These are phyloP conservation scores for Sinohyriopsis cumingii DNA, from an alignment of 2,888 invertebrate genomes.

Conservation along the genomic window DNA sequence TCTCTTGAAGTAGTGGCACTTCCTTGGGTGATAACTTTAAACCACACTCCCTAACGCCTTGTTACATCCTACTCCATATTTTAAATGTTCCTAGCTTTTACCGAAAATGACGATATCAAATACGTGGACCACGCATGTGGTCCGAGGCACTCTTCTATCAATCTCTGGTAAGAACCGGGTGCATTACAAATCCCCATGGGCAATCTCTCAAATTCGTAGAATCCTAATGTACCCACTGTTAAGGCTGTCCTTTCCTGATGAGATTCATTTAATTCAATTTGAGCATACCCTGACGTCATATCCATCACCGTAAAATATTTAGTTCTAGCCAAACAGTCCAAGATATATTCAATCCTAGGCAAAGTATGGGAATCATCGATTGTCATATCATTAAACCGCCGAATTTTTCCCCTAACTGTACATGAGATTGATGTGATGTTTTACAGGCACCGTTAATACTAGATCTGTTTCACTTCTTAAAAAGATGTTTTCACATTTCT, in stretches of 20 bases:
- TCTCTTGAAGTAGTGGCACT: not conserved
- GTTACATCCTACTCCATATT: constrained; percentile 8
- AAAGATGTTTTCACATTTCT: too few relatives aligned
- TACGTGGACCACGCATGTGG: constrained; percentile 10
- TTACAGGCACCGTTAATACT: too few relatives aligned
- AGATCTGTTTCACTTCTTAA: too few relatives aligned
- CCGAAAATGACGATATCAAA: constrained; percentile 7
- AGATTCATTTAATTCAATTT: too few relatives aligned
- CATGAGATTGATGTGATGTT: too few relatives aligned
- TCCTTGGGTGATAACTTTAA: constrained; percentile 2
- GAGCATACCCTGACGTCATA: constrained; percentile 10
- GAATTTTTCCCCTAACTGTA: too few relatives aligned
- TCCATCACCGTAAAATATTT: constrained; percentile 2
- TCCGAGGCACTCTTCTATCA: constrained; percentile 16
- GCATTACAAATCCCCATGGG: constrained; percentile 10
- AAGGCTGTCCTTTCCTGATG: constrained; percentile 9
- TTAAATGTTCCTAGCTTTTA: too few relatives aligned
- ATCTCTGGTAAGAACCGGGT: constrained; percentile 13
- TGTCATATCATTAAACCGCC: constrained; percentile 4
- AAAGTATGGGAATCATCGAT: constrained; percentile 7
- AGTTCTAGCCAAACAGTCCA: constrained; percentile 7
- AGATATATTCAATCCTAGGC: constrained; percentile 8
- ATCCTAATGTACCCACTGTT: constrained; percentile 4
- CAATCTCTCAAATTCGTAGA: constrained; percentile 12
- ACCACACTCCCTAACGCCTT: constrained; percentile 5